A percentile compares a stretch with the other conserved stretches of the same genome.
Evolutionary conservation across 1,140 invertebrate genomes (phyloP).

Genomic region (Dendroctonus ponderosae): DNA sequence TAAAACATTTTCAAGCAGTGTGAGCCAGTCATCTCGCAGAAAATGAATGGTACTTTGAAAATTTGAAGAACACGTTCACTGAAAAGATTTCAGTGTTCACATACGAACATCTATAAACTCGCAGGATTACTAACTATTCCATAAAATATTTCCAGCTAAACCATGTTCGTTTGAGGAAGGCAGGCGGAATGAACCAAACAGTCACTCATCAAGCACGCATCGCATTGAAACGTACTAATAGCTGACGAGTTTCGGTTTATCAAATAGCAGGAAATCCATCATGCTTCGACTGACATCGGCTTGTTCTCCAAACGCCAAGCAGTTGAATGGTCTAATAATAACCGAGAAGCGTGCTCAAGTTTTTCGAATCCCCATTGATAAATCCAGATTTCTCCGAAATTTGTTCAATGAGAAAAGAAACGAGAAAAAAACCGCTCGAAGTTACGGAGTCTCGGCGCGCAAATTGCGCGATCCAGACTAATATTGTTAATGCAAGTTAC

Average conservation of each 20-base stretch:
- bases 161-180: too few relatives aligned
- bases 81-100: too few relatives aligned
- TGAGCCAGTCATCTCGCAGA: too few relatives aligned
- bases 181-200: neutral
- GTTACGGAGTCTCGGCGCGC: neutral
- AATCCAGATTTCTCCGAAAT: too few relatives aligned
- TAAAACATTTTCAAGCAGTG: too few relatives aligned
- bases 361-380: neutral
- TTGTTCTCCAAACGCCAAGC: slow-evolving; percentile 2
- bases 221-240: slow-evolving; percentile 2
- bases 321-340: neutral
- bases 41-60: too few relatives aligned
- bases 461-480: slow-evolving; percentile 16
- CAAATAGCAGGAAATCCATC: slow-evolving; percentile 2
- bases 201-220: slow-evolving; percentile 4
- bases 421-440: neutral
- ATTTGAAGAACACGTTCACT: too few relatives aligned
- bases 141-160: too few relatives aligned
- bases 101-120: too few relatives aligned
- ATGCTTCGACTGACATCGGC: neutral
- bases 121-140: too few relatives aligned
- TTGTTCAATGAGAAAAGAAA: too few relatives aligned
- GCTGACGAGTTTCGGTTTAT: slow-evolving; percentile 7
- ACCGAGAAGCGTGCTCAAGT: neutral
- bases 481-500: slow-evolving; percentile 24